Evolutionary conservation across 2,797 vertebrate species (phyloP), one percentile per base, ranked within the genome.

Genomic region (Platalea minor): DNA sequence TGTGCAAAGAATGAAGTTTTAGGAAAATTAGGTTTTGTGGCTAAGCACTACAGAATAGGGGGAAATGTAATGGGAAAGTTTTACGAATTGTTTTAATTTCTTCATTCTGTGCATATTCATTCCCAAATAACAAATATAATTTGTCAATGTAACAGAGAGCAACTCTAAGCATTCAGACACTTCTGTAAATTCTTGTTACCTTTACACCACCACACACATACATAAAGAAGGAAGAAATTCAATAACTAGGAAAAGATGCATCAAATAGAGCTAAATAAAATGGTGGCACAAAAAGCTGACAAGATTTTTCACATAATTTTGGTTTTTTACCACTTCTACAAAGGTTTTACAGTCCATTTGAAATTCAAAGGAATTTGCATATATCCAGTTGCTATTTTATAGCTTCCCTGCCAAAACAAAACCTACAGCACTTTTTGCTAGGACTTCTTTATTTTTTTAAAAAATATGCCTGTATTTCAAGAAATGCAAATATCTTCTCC

Each of bases 251-350:
- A 74, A 80, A 89, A 48, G 23, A 53, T 50, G 7, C 13, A 37
- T 70, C 45, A 88, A 37, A 54, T 16, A 56, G 17, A 60, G 4
- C 7, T 65, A 35, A 68, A 60, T 21, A 41, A 76, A 85, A 85
- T 7, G 8, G 4, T 45, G 11, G 7, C 39, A 83, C 12, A 83
- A 51, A 74, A 70, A 56, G 5, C 2, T 56, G 24, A 45, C 10
- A 23, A 26, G 17, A 41, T 2, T 84, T 90, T 57, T 14, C 23
- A 25, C 17, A 26, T 2, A 43, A 8, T 45, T 78, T 57, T 41
- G 5, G 0, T 2, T 4, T 46, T 67, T 80, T 51, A 39, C 4
- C 1, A 1, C 18, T 67, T 65, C 20, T 46, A 29, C 0, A 0
- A 11, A 79, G 41, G 6, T 50, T 70, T 80, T 46, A n/a, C 7